Evolutionary conservation across 2,113 vertebrate genomes (phyloP).

Genomic region (Ardeotis arabs): DNA sequence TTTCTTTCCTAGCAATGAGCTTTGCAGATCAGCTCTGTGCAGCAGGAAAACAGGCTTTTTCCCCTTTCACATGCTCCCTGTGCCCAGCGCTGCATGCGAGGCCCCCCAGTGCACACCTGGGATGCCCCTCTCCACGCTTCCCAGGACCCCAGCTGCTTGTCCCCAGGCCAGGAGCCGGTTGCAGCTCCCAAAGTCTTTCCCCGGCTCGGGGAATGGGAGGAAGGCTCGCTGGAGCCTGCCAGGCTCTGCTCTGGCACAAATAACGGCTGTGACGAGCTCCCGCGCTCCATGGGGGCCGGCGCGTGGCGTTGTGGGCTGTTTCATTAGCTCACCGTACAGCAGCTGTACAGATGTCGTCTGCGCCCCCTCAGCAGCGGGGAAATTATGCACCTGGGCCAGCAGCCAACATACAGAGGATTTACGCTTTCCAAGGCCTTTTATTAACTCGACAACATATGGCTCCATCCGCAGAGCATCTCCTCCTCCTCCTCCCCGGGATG

Average conservation of each 20-base stretch:
- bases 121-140: no score
- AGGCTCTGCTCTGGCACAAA: not conserved
- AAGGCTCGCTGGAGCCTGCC: not conserved
- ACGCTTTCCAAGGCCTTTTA: constrained; percentile 60
- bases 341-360: constrained; percentile 41
- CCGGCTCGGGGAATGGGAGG: rapidly evolving
- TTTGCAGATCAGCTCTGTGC: not conserved
- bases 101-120: no score
- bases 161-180: not conserved
- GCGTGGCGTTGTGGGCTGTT: not conserved
- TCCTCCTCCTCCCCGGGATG: not conserved
- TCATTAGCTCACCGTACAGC: not conserved
- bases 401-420: constrained; percentile 54
- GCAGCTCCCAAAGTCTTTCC: not conserved
- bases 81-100: not conserved
- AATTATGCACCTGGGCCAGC: constrained; percentile 53
- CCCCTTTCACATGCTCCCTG: not conserved
- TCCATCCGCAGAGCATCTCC: constrained; percentile 30
- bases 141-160: rapidly evolving
- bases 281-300: not conserved
- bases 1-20: rapidly evolving
- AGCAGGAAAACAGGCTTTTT: rapidly evolving
- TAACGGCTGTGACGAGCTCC: rapidly evolving
- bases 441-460: constrained; percentile 65
- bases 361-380: not conserved